These are phyloP conservation scores for Pomatostomus ruficeps DNA, from an alignment of 2,113 vertebrate genomes.

Conservation along the genomic window DNA sequence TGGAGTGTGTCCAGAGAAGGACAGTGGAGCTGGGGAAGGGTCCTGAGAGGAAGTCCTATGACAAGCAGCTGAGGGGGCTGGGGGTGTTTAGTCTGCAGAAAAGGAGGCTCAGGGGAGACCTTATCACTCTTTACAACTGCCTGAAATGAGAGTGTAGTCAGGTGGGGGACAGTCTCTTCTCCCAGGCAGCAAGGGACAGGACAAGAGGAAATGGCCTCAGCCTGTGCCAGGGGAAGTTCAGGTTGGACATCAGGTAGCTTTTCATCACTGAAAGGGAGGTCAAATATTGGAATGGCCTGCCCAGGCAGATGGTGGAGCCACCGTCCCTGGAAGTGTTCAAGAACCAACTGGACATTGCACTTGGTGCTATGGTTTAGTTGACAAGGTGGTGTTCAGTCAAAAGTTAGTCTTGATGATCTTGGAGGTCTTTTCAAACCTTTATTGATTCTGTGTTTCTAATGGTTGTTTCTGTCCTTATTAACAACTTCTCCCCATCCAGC, in stretches of 20 bases:
- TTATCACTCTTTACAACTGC: neutral
- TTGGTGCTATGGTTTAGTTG: neutral
- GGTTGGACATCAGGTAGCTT: neutral
- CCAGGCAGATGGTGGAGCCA: neutral
- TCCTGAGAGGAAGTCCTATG: neutral
- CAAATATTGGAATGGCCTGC: neutral
- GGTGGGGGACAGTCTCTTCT: neutral
- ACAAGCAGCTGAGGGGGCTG: neutral
- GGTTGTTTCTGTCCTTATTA: neutral
- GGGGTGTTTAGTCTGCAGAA: neutral
- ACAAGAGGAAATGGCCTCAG: neutral
- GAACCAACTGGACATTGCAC: neutral
- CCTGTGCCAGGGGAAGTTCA: neutral
- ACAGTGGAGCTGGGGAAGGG: accelerated
- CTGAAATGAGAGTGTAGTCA: neutral
- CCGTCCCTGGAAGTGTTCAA: neutral
- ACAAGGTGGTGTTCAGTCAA: neutral
- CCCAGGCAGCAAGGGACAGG: neutral
- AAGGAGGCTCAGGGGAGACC: neutral
- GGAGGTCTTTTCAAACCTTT: neutral
- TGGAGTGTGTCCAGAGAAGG: neutral
- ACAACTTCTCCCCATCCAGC: neutral
- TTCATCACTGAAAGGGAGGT: neutral
- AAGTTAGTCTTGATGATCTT: neutral
- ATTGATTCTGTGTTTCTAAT: neutral